These are phyloP conservation scores for Knipowitschia caucasica DNA, from an alignment of 2,797 vertebrate species.

Conservation along the genomic window DNA sequence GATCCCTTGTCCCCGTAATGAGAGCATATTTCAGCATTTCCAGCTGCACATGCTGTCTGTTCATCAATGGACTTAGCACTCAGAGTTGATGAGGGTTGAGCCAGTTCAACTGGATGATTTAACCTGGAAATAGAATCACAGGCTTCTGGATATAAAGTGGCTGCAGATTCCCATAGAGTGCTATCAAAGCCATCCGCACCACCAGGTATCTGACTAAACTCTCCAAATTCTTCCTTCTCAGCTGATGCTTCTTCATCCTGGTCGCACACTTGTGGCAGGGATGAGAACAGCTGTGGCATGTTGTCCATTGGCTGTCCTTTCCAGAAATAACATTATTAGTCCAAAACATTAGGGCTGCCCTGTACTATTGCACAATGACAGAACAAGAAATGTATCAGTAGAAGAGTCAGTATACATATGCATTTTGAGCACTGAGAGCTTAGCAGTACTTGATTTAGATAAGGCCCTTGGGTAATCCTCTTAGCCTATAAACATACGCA, in stretches of 20 bases:
- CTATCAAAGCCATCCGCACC: constrained; percentile 69
- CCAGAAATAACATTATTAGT: not conserved
- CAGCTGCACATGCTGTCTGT: constrained; percentile 56
- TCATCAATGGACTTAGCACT: constrained; percentile 32
- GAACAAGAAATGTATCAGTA: constrained; percentile 17
- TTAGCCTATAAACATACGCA: constrained; percentile 3
- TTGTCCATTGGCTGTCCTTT: constrained; percentile 81
- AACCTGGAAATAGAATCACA: constrained; percentile 60
- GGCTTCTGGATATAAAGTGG: constrained; percentile 71
- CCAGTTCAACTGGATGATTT: constrained; percentile 58
- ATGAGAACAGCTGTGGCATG: constrained; percentile 85
- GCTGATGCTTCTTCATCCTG: constrained; percentile 81
- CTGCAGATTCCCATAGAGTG: constrained; percentile 64
- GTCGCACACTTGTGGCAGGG: constrained; percentile 81
- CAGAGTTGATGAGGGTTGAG: constrained; percentile 25
- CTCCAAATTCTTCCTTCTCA: constrained; percentile 88
- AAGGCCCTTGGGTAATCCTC: constrained; percentile 10
- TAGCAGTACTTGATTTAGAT: constrained; percentile 26
- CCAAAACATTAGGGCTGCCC: not conserved
- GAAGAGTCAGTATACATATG: constrained; percentile 39
- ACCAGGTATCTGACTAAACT: constrained; percentile 84
- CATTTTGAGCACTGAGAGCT: constrained; percentile 42
- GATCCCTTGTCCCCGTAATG: constrained; percentile 49
- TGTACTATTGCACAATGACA: not conserved
- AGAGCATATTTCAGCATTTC: constrained; percentile 69